Conservation (phyloP, 1,140 invertebrate species). For the Orius insidiosus region DNA sequence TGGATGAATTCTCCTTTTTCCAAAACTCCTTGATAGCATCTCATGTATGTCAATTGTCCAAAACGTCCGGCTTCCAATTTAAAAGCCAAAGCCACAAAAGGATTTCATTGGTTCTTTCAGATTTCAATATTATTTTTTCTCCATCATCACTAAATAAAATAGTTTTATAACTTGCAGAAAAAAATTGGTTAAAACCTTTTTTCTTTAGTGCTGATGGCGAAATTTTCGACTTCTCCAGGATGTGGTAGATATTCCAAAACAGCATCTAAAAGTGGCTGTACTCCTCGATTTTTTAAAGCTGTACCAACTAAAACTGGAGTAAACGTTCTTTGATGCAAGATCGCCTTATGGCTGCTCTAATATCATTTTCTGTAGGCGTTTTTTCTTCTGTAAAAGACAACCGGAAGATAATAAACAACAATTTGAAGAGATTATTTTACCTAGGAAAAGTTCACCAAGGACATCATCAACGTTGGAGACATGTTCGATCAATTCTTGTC, state of each 20-base stretch:
- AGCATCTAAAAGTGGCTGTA: slow-evolving; percentile 85
- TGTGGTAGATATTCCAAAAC: slow-evolving; percentile 86
- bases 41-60: slow-evolving; percentile 95
- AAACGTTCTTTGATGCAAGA: slow-evolving; percentile 70
- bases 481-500: slow-evolving; percentile 85
- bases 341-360: slow-evolving; percentile 70
- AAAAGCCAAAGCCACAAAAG: slow-evolving; percentile 89
- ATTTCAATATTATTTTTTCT: slow-evolving; percentile 54
- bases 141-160: slow-evolving; percentile 29
- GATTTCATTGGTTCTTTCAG: slow-evolving; percentile 48
- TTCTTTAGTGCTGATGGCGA: slow-evolving; percentile 37
- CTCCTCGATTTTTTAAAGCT: slow-evolving; percentile 95
- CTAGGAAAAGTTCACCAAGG: slow-evolving; percentile 56
- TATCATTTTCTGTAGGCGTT: slow-evolving; percentile 51
- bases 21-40: slow-evolving; percentile 91
- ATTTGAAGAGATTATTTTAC: no score
- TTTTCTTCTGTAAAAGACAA: slow-evolving; percentile 50
- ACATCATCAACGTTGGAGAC: slow-evolving; percentile 88
- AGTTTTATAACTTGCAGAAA: no score
- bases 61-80: slow-evolving; percentile 91
- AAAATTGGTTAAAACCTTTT: not conserved
- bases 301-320: slow-evolving; percentile 84
- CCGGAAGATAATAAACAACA: not conserved
- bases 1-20: slow-evolving; percentile 72
- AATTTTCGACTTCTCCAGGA: slow-evolving; percentile 86